These are phyloP conservation scores for Paramisgurnus dabryanus DNA, from an alignment of 2,113 vertebrate genomes.

Conservation along the genomic window DNA sequence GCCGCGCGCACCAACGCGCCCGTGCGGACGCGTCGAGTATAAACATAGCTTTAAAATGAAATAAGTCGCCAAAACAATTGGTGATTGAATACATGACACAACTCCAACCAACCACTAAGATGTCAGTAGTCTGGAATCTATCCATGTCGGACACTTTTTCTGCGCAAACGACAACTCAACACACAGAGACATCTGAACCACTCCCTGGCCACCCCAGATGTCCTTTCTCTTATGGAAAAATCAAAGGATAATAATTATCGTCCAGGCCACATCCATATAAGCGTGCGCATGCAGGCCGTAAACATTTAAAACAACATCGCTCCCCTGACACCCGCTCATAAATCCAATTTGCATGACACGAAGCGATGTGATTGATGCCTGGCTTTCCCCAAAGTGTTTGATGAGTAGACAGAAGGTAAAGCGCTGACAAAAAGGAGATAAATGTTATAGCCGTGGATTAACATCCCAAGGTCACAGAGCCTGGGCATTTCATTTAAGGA, in stretches of 20 bases:
- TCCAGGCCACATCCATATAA: constrained; percentile 5
- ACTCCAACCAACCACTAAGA: constrained; percentile 10
- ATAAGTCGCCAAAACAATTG: no score
- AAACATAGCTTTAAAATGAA: no score
- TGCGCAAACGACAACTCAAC: neutral
- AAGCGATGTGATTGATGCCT: constrained; percentile 71
- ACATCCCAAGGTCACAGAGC: constrained; percentile 76
- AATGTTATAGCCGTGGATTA: constrained; percentile 76
- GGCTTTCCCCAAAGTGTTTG: constrained; percentile 65
- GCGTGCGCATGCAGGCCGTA: constrained; percentile 59
- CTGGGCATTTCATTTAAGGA: constrained; percentile 76
- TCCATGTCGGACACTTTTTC: constrained; percentile 1
- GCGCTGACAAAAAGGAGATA: constrained; percentile 73
- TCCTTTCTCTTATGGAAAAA: constrained; percentile 31
- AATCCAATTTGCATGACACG: constrained; percentile 65
- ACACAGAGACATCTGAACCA: constrained; percentile 26
- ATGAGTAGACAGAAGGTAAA: constrained; percentile 72
- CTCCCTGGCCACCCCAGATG: constrained; percentile 43
- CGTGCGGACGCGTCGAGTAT: no score
- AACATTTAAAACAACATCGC: constrained; percentile 68
- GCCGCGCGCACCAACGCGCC: no score
- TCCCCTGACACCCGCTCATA: constrained; percentile 64
- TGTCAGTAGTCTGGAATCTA: constrained; percentile 5
- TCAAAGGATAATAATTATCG: constrained; percentile 40
- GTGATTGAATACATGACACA: no score